A percentile compares a stretch with the other conserved stretches of the same genome.
These are phyloP conservation scores for Popillia japonica DNA, from an alignment of 1,140 invertebrate genomes.

Conservation along the genomic window DNA sequence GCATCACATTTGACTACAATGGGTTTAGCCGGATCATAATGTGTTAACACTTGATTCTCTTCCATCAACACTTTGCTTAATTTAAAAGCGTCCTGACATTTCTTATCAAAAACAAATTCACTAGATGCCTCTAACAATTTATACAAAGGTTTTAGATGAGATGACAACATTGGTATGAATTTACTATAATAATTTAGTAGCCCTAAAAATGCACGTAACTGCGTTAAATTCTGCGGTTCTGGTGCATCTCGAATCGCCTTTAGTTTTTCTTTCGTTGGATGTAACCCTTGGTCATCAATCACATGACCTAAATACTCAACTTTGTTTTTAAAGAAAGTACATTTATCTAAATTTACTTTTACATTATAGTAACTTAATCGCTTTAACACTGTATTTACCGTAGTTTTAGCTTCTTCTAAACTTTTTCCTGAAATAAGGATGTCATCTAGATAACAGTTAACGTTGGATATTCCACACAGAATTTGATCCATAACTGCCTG, in stretches of 20 bases:
- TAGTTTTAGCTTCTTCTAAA: slow-evolving; percentile 40
- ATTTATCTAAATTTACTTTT: not conserved
- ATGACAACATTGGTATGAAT: too few relatives aligned
- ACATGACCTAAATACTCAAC: too few relatives aligned
- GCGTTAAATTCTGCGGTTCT: not conserved
- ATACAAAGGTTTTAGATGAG: slow-evolving; percentile 12
- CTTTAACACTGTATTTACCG: not conserved
- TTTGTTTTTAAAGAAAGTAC: slow-evolving; percentile 6
- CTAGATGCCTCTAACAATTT: not conserved
- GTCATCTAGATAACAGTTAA: too few relatives aligned
- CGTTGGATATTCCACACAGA: slow-evolving; percentile 47
- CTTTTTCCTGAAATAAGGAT: slow-evolving; percentile 46
- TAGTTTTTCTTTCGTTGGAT: not conserved
- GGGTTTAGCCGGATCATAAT: slow-evolving; percentile 45
- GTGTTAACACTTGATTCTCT: slow-evolving; percentile 25
- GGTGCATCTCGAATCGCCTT: not conserved
- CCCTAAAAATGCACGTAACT: slow-evolving; percentile 45
- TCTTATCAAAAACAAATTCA: not conserved
- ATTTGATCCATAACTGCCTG: not conserved
- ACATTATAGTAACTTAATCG: not conserved
- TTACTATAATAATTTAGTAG: too few relatives aligned
- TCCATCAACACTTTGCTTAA: slow-evolving; percentile 36
- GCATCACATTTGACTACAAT: slow-evolving; percentile 57
- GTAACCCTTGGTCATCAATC: not conserved
- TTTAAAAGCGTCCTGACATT: slow-evolving; percentile 28